Evolutionary conservation across 2,797 vertebrate genomes (phyloP).

Genomic region (Helarctos malayanus): DNA sequence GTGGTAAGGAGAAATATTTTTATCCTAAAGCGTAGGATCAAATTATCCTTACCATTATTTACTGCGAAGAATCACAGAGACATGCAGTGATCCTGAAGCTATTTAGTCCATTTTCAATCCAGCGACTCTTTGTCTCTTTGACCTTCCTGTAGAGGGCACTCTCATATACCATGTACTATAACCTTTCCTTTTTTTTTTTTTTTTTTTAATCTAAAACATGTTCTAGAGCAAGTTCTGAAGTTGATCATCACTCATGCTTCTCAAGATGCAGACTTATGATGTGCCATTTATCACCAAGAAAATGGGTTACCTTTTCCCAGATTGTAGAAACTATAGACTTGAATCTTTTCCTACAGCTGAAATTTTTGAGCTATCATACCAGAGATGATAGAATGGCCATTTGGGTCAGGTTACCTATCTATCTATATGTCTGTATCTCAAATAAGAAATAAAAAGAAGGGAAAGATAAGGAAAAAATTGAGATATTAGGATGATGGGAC

Average conservation of each 20-base stretch:
- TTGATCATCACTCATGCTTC: neutral
- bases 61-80: neutral
- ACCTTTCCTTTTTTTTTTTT: neutral
- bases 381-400: neutral
- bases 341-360: neutral
- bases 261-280: constrained; percentile 10
- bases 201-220: neutral
- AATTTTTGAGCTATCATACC: neutral
- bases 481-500: neutral
- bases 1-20: constrained; percentile 13
- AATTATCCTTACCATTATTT: neutral
- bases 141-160: neutral
- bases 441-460: neutral
- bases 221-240: neutral
- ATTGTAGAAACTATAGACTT: constrained; percentile 7
- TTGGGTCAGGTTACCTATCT: neutral
- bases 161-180: neutral
- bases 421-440: neutral
- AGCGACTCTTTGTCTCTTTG: constrained; percentile 1
- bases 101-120: constrained; percentile 2
- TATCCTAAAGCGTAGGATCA: neutral
- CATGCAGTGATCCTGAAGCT: neutral
- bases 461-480: neutral
- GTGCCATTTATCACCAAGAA: constrained; percentile 11
- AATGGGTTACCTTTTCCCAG: neutral